A percentile compares a stretch with the other conserved stretches of the same genome.
phyloP scores from a whole-genome alignment of 2,888 invertebrate species.

The Ligdia adustata region DNA sequence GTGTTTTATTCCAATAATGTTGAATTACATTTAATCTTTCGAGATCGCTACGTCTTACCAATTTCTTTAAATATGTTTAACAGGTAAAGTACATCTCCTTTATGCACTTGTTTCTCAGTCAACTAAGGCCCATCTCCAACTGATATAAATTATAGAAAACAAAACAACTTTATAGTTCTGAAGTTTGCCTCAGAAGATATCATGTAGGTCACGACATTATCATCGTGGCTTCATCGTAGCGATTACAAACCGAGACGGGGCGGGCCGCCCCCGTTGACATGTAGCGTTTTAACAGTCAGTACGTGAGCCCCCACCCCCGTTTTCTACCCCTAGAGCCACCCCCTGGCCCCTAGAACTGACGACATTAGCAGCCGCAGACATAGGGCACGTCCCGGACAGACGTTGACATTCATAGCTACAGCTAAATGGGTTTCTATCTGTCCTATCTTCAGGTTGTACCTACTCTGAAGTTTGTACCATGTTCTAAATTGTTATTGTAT shows the following conservation, averaged over 20 bases:
- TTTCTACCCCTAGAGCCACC: conserved; percentile 29
- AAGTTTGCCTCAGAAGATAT: conserved; percentile 31
- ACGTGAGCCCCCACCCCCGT: conserved; percentile 61
- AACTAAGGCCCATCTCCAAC: too few relatives aligned
- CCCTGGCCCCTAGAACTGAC: conserved; percentile 63
- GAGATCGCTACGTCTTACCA: too few relatives aligned
- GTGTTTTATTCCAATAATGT: neutral
- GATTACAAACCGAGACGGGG: conserved; percentile 63
- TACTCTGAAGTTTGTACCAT: too few relatives aligned
- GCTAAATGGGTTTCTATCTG: conserved; percentile 43
- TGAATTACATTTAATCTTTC: neutral
- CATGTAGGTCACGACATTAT: conserved; percentile 76
- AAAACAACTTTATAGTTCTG: conserved; percentile 2
- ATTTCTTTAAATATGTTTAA: too few relatives aligned
- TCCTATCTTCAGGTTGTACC: neutral
- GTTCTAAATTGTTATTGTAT: too few relatives aligned
- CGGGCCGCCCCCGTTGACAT: conserved; percentile 71
- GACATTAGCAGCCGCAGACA: conserved; percentile 83
- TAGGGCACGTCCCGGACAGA: conserved; percentile 74
- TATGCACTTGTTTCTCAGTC: too few relatives aligned
- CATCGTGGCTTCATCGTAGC: conserved; percentile 65
- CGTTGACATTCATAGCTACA: conserved; percentile 67
- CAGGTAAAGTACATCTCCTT: too few relatives aligned
- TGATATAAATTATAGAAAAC: too few relatives aligned
- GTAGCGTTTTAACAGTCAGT: conserved; percentile 81